Evolutionary conservation across 1,140 invertebrate genomes (phyloP).

Genomic region (Zophobas atratus): DNA sequence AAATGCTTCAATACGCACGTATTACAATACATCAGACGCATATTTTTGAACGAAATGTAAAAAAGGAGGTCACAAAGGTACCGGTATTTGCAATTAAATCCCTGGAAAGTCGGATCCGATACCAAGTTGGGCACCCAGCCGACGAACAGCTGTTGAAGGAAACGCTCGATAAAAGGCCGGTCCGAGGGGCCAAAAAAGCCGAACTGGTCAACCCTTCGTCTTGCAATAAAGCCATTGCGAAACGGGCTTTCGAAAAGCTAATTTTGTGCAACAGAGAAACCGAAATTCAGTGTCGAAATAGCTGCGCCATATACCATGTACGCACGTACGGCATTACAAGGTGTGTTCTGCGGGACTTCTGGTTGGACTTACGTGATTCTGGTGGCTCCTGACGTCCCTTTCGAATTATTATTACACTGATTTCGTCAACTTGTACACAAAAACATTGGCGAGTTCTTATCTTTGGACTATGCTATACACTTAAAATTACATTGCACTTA

Average conservation of each 20-base stretch:
- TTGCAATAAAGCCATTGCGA: constrained; percentile 22
- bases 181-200: background rate
- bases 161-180: constrained; percentile 33
- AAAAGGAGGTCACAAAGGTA: constrained; percentile 37
- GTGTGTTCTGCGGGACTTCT: constrained; percentile 30
- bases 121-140: background rate
- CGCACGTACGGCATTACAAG: constrained; percentile 38
- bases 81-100: constrained; percentile 44
- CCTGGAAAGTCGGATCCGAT: constrained; percentile 16
- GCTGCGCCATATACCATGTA: constrained; percentile 48
- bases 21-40: constrained; percentile 29
- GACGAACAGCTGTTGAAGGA: constrained; percentile 40
- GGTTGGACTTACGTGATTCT: constrained; percentile 29
- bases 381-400: background rate
- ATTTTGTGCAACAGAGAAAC: constrained; percentile 50
- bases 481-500: constrained; percentile 57
- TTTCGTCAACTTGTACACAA: constrained; percentile 44
- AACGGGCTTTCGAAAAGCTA: constrained; percentile 31
- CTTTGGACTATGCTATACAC: constrained; percentile 49
- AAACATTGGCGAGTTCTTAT: constrained; percentile 49
- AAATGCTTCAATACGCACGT: constrained; percentile 10
- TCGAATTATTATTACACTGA: constrained; percentile 8
- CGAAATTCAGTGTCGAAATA: constrained; percentile 48
- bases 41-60: constrained; percentile 32
- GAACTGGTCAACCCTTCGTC: constrained; percentile 2